Base-by-base conservation (phyloP, 2,113 vertebrate species). In the Pholis gunnellus region DNA sequence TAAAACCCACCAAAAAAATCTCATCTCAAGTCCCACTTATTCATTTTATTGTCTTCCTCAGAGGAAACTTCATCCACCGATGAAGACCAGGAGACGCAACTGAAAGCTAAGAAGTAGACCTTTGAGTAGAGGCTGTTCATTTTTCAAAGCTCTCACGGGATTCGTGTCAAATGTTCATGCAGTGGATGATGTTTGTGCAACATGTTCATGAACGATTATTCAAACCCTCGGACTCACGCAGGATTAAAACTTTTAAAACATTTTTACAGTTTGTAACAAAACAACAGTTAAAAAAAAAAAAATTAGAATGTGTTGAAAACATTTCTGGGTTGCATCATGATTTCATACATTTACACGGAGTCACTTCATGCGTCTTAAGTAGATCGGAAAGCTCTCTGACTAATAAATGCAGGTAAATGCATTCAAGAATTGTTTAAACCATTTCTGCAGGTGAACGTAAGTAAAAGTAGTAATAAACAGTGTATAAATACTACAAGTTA, bases 241-340 rank as follows among this genome's bases (percentile, higher is more conserved):
- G 65, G 17, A 40, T 9, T 6, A 11, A 59, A 59, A 44, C 4
- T 17, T 57, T 57, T n/a, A n/a, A n/a, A 0, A 56, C 29, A 5
- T 18, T 61, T 73, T 34, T 34, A 57, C 65, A 69, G 20, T 78
- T 69, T 61, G 4, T 18, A 34, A 66, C 31, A 64, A 67, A 54
- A 65, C 27, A 61, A 60, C 36, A 25, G 20, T 63, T 31, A 20
- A 61, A 5, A 38, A 27, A 54, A 54, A 15, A 48, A 56, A 9
- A 56, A 3, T 20, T 17, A 52, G 48, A 36, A 54, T 17, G 34
- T 18, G 69, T 40, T 38, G 6, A 22, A 29, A 38, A 48, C 38
- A 20, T 76, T 66, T 50, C 20, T 13, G 38, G 18, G 40, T 42
- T 48, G 27, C 60, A 0, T 44, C 27, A 2, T 15, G 10, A 18